Percentiles rank a stretch among this genome's conserved stretches.
phyloP scores from a whole-genome alignment of 2,113 vertebrate species.

The Egretta garzetta region DNA sequence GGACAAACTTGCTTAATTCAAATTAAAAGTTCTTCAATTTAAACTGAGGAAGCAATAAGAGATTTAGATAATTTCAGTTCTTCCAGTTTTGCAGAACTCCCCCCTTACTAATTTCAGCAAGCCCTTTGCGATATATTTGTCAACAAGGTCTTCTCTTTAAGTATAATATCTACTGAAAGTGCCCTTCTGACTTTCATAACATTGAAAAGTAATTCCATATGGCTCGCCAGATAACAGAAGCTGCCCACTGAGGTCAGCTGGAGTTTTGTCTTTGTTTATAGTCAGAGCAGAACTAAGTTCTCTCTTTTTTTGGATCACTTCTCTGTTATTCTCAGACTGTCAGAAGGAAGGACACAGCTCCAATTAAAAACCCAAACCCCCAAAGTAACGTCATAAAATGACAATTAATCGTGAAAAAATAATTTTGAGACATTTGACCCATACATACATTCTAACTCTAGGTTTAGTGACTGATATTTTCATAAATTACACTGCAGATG shows the following conservation, averaged over 20 bases:
- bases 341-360: not conserved
- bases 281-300: not conserved
- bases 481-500: not conserved
- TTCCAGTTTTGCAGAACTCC: not conserved
- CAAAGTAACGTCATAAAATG: not conserved
- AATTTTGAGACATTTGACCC: not conserved
- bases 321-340: not conserved
- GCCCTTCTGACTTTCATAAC: not conserved
- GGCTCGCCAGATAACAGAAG: not conserved
- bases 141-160: not conserved
- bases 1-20: not conserved
- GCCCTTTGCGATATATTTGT: not conserved
- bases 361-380: not conserved
- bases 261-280: not conserved
- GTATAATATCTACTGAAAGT: fast-evolving
- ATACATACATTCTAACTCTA: not conserved
- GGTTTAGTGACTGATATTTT: not conserved
- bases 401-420: not conserved
- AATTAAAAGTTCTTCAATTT: not conserved
- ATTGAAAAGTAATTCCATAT: not conserved
- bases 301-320: not conserved
- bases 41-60: not conserved
- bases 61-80: not conserved
- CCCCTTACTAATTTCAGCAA: not conserved
- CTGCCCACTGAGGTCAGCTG: not conserved